These are phyloP conservation scores for Tupiocoris notatus DNA, from an alignment of 2,888 invertebrate genomes.

Conservation along the genomic window DNA sequence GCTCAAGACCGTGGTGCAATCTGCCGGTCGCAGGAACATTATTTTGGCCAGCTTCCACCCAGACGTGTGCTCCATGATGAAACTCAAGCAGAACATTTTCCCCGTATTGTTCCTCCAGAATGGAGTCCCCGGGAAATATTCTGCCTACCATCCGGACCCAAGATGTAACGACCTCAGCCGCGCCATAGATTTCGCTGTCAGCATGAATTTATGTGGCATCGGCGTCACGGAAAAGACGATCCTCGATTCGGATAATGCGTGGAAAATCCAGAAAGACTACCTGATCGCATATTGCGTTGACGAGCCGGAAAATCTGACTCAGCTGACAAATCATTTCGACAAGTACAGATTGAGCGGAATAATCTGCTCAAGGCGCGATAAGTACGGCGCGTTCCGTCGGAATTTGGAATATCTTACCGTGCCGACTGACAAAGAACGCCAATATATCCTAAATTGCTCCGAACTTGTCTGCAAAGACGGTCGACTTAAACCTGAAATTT, in stretches of 20 bases:
- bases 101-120: slow-evolving; percentile 12
- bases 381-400: slow-evolving; percentile 8
- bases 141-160: neutral
- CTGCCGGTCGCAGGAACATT: slow-evolving; percentile 9
- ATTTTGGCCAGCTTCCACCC: slow-evolving; percentile 30
- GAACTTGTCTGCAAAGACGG: slow-evolving; percentile 8
- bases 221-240: slow-evolving; percentile 8
- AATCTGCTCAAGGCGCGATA: neutral
- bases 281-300: slow-evolving; percentile 1
- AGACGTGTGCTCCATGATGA: slow-evolving; percentile 23
- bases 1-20: slow-evolving; percentile 19
- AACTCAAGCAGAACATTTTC: slow-evolving; percentile 19
- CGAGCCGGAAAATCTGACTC: neutral
- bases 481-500: slow-evolving; percentile 2
- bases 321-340: neutral
- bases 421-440: neutral
- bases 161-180: slow-evolving; percentile 16
- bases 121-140: slow-evolving; percentile 19
- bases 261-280: neutral
- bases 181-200: slow-evolving; percentile 8
- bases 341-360: slow-evolving; percentile 7
- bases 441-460: slow-evolving; percentile 2
- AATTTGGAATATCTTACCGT: neutral
- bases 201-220: slow-evolving; percentile 3
- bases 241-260: neutral